phyloP scores from a whole-genome alignment of 1,140 invertebrate genomes.

The Agraylea sexmaculata region DNA sequence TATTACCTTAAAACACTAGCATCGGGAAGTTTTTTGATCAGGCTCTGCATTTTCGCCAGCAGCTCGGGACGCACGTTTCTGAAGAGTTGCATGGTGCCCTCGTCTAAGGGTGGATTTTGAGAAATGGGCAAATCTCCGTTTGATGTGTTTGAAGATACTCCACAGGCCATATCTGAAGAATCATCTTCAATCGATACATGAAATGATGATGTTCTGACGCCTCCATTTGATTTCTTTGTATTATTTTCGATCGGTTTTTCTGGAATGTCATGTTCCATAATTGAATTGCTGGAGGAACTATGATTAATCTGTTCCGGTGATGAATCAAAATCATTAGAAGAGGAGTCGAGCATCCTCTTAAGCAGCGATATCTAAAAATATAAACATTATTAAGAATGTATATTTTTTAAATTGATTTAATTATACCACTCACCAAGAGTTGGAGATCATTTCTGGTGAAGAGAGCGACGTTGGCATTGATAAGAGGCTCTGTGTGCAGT shows the following conservation, averaged over 20 bases:
- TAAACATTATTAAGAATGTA: conserved; percentile 1
- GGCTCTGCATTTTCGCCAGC: conserved; percentile 12
- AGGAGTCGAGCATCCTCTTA: conserved; percentile 27
- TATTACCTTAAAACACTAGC: conserved; percentile 16
- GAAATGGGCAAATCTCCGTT: not conserved
- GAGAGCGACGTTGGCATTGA: conserved; percentile 17
- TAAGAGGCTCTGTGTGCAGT: conserved; percentile 15
- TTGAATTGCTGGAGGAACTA: conserved; percentile 7
- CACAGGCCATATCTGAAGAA: conserved; percentile 14
- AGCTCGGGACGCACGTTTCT: conserved; percentile 14
- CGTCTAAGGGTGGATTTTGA: conserved; percentile 5
- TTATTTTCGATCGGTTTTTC: conserved; percentile 9
- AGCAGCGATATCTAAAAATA: conserved; percentile 37
- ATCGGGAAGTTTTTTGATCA: conserved; percentile 15
- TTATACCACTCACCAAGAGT: conserved; percentile 13
- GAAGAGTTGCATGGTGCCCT: conserved; percentile 11
- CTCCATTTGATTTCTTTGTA: not conserved
- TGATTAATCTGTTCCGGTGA: conserved; percentile 13
- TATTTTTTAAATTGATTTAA: conserved; percentile 3
- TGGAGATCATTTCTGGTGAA: conserved; percentile 20
- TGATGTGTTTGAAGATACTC: conserved; percentile 8
- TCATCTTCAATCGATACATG: not conserved
- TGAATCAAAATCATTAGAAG: conserved; percentile 7
- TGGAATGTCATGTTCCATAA: conserved; percentile 11
- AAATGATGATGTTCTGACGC: not conserved